Conservation (phyloP, 2,113 vertebrate species). For the Ibidorhyncha struthersii region DNA sequence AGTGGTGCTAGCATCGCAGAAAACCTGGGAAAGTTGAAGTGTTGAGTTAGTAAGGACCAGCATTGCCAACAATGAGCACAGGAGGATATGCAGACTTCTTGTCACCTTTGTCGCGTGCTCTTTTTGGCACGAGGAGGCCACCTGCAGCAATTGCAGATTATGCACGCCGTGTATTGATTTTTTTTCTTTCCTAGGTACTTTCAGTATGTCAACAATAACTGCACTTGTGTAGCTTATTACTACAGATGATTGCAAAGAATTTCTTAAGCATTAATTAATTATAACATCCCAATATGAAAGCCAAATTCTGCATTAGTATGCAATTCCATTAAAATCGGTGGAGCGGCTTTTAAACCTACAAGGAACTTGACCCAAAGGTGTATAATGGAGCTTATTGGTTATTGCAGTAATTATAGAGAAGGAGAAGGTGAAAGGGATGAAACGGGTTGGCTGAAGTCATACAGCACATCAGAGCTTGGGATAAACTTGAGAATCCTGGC, state of each 20-base stretch:
- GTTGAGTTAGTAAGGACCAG: background rate
- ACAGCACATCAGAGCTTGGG: background rate
- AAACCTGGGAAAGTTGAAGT: background rate
- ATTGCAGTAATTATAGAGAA: background rate
- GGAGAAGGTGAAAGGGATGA: background rate
- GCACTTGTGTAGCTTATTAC: background rate
- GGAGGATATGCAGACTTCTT: background rate
- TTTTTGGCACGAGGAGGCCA: background rate
- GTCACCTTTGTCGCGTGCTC: background rate
- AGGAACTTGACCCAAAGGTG: background rate
- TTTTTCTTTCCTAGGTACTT: background rate
- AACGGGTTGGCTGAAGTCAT: background rate
- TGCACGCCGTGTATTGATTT: background rate
- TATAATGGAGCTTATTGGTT: background rate
- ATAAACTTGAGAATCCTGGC: background rate
- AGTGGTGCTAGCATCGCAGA: background rate
- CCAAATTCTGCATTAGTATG: background rate
- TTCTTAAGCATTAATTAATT: constrained; percentile 45
- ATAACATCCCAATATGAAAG: background rate
- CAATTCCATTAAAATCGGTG: background rate
- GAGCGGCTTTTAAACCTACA: background rate
- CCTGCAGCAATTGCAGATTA: background rate
- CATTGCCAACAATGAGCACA: background rate
- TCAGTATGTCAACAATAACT: background rate
- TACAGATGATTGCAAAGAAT: background rate